Percentiles rank a stretch among this genome's conserved stretches.
These are phyloP conservation scores for Pecten maximus DNA, from an alignment of 2,888 invertebrate genomes.

Conservation along the genomic window DNA sequence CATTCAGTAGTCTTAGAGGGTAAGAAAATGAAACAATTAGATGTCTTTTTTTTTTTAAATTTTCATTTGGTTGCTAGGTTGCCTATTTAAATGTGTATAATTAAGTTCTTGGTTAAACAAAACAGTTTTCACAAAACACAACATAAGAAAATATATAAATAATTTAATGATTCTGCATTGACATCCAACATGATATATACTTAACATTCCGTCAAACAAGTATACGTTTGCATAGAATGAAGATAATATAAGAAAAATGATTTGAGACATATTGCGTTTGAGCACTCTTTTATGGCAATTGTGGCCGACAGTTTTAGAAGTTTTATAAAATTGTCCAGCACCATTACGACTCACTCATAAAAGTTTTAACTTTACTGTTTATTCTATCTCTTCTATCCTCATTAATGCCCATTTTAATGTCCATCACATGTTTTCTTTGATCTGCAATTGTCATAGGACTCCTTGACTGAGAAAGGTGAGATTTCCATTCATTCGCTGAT, in stretches of 20 bases:
- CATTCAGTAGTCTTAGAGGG: no score
- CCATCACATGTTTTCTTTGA: constrained; percentile 64
- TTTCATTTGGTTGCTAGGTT: no score
- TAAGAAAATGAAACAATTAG: no score
- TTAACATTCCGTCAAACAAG: background rate
- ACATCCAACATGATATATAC: background rate
- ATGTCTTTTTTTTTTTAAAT: no score
- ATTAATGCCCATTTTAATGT: constrained; percentile 60
- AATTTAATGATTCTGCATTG: background rate
- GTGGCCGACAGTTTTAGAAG: background rate
- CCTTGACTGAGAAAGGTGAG: constrained; percentile 60
- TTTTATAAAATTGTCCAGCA: background rate
- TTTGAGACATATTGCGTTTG: background rate
- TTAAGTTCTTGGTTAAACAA: no score
- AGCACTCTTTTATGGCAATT: constrained; percentile 22
- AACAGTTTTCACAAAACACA: background rate
- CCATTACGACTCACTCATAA: constrained; percentile 51
- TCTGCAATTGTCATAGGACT: constrained; percentile 60
- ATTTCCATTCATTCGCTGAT: constrained; percentile 69
- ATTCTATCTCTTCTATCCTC: constrained; percentile 57
- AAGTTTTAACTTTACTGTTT: constrained; percentile 62
- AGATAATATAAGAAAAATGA: background rate
- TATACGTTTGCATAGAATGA: background rate
- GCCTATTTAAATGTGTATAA: no score
- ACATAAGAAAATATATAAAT: background rate